Base-by-base conservation (phyloP, 1,140 invertebrate genomes). In the Papilio aristodemus region DNA sequence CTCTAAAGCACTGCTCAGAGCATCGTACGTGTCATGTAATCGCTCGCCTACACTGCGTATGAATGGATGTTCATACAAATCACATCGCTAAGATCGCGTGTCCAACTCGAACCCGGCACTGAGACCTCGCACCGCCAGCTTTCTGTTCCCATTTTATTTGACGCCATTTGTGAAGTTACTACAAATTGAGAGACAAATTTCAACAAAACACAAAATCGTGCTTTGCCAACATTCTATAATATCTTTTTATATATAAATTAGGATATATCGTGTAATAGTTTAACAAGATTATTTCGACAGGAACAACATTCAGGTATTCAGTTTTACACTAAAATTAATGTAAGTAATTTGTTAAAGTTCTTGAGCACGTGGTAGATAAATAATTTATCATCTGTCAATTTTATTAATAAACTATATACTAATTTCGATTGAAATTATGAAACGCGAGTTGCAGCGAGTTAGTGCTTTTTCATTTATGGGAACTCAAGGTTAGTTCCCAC, bases 31-130 rank as follows among this genome's bases (percentile, higher is more conserved):
- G 8, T 27, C 32, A 10, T 62, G 59, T 62, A 62, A 62, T 37
- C 36, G 19, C 59, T 62, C n/a, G 32, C 27, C 36, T 62, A 32
- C 57, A 58, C 25, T 6, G 13, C n/a, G 27, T 32, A 62, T 22
- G 36, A 39, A 62, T 62, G 14, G 8, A 62, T 37, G 58, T 59
- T 59, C 7, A 36, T 32, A 59, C 36, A 59, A 59, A 59, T 59
- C 32, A 59, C 58, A 59, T 59, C 58, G n/a, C 57, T 13, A 27
- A 22, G 46, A 50, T 32, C 25, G 27, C n/a, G 27, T n/a, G n/a
- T 59, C 57, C n/a, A 14, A 10, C 36, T 59, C 14, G 57, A 14
- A 59, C 27, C 57, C 25, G 1, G 27, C 11, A 36, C 10, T n/a
- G 10, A 27, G 13, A 13, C 17, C 13, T 41, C 13, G 38, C 14